Evolutionary conservation across 2,888 invertebrate species (phyloP).

Genomic region (Tyria jacobaeae): DNA sequence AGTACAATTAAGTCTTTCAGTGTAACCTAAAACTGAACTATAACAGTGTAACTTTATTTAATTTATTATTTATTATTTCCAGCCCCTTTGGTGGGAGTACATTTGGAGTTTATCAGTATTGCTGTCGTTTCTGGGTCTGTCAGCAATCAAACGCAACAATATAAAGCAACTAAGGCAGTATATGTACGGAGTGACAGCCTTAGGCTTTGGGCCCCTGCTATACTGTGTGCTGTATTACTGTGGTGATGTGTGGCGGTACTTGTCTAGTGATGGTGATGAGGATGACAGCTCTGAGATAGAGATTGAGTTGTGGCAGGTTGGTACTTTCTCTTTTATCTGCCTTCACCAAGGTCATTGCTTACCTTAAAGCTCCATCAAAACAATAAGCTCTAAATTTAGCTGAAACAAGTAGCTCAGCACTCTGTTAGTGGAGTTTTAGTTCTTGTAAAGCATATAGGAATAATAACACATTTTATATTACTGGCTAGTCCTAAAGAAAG

Average conservation of each 20-base stretch:
- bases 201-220: constrained; percentile 93
- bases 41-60: too few relatives aligned
- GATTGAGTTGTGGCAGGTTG: constrained; percentile 94
- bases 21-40: too few relatives aligned
- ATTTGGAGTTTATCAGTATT: constrained; percentile 95
- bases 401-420: too few relatives aligned
- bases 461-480: too few relatives aligned
- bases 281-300: constrained; percentile 86
- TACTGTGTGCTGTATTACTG: constrained; percentile 94
- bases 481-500: too few relatives aligned
- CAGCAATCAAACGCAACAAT: constrained; percentile 95
- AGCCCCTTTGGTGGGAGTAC: constrained; percentile 97
- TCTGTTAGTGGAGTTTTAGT: too few relatives aligned
- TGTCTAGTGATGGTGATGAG: constrained; percentile 83
- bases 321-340: too few relatives aligned
- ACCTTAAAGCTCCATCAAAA: too few relatives aligned
- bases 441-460: too few relatives aligned
- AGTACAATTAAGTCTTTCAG: too few relatives aligned
- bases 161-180: constrained; percentile 92
- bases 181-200: constrained; percentile 89
- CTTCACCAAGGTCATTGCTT: too few relatives aligned
- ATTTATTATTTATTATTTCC: constrained; percentile 56
- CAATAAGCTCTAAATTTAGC: too few relatives aligned
- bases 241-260: constrained; percentile 93
- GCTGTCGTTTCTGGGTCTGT: constrained; percentile 93